Evolutionary conservation across 2,113 vertebrate species (phyloP), one percentile per base, ranked within the genome.

Genomic region (Thymallus thymallus): DNA sequence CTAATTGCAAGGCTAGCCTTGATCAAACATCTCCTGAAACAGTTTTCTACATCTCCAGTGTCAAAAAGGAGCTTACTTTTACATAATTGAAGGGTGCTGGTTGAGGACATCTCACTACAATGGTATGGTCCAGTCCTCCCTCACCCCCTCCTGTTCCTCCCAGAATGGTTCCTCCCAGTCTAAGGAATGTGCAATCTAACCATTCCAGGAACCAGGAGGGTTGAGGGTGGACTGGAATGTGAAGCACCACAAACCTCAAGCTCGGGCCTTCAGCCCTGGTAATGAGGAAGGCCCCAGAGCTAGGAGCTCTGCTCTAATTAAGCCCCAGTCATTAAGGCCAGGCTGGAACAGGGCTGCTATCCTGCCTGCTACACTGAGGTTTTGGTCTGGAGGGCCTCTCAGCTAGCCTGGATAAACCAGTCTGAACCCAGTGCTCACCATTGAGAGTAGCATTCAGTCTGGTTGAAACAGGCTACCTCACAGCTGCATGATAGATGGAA

Each of bases 381-480:
- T 41, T 41, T 41, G 35, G 35, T 41, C 35, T 41, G 9, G 35
- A 41, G 35, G 16, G 48, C 14, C 14, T 51, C 48, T 18, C 16
- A 51, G 48, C 48, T 18, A 18, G 14, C 3, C 48, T 51, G 48
- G 48, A 5, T 51, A 51, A 18, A 51, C 48, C 48, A 51, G 48
- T 51, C 14, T 51, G 13, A 51, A 4, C 48, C 14, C 12, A 3
- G 16, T 18, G 16, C 16, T 51, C 5, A 61, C 22, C 20, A 61
- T 61, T 22, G 9, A n/a, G 23, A 61, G 20, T 5, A 61, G 58
- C 6, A 10, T 22, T 23, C 20, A 61, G 23, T 72, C 64, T 76
- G 71, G 35, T 73, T 84, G 74, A 81, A 75, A 78, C 72, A 72
- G 29, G 23, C 69, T 72, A 63, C 64, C 62, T 68, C 62, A 26